Evolutionary conservation across 92 coral and sea anemone genomes (phyloP).

Genomic region (Paramuricea clavata): DNA sequence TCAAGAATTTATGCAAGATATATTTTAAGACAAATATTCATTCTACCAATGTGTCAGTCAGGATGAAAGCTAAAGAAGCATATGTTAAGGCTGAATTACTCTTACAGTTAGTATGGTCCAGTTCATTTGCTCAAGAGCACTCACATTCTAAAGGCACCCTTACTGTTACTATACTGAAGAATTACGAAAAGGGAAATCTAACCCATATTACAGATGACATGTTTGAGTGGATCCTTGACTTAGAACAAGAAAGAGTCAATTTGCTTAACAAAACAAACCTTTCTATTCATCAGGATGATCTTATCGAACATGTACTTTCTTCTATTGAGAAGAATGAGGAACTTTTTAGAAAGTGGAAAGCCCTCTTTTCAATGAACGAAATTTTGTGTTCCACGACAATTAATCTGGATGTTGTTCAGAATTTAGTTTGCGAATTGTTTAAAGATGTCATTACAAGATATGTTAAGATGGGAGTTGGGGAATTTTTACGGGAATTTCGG

Average conservation of each 20-base stretch:
- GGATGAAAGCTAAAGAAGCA: slow-evolving; percentile 29
- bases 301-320: slow-evolving; percentile 2
- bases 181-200: slow-evolving; percentile 58
- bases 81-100: slow-evolving; percentile 37
- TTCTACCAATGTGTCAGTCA: not conserved
- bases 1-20: too few species aligned
- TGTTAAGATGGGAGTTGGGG: slow-evolving; percentile 10
- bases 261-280: slow-evolving; percentile 13
- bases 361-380: not conserved
- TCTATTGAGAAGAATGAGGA: not conserved
- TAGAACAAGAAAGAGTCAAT: slow-evolving; percentile 51
- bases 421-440: not conserved
- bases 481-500: not conserved
- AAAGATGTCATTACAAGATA: not conserved
- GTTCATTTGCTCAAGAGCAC: slow-evolving; percentile 28
- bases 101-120: slow-evolving; percentile 26
- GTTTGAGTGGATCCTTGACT: slow-evolving; percentile 41
- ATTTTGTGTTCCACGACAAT: not conserved
- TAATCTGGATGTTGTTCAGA: not conserved
- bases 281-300: slow-evolving; percentile 17
- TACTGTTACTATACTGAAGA: slow-evolving; percentile 15
- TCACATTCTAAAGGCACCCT: slow-evolving; percentile 42
- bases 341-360: slow-evolving; percentile 16
- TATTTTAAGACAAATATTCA: slow-evolving; percentile 45
- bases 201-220: slow-evolving; percentile 41